A percentile compares a stretch with the other conserved stretches of the same genome.
These are phyloP conservation scores for Odontophorus gujanensis DNA, from an alignment of 2,113 vertebrate species.

Conservation along the genomic window DNA sequence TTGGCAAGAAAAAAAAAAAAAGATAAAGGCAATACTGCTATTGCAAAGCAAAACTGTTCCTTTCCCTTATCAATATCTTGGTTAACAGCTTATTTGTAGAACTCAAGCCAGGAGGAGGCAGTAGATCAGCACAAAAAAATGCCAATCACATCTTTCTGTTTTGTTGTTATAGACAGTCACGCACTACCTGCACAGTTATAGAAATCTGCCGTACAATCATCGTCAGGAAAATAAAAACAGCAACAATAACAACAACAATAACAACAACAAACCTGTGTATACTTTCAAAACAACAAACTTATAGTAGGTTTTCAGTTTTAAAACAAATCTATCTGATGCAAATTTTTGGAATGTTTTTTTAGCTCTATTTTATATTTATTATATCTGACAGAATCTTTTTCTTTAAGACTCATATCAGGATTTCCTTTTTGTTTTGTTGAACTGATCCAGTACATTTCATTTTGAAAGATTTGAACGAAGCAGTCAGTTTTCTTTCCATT, in stretches of 20 bases:
- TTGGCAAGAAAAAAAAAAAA: constrained; percentile 5
- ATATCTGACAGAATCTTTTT: not conserved
- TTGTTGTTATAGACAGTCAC: not conserved
- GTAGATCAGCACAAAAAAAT: constrained; percentile 48
- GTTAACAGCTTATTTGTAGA: constrained; percentile 13
- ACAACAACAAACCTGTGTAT: not conserved
- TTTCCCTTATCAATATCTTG: constrained; percentile 13
- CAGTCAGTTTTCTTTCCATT: not conserved
- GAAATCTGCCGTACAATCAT: not conserved
- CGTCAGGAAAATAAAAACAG: not conserved
- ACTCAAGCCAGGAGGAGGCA: constrained; percentile 7
- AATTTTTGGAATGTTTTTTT: not conserved
- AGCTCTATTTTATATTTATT: not conserved
- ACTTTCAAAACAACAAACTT: not conserved
- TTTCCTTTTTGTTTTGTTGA: not conserved
- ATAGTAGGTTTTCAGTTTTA: not conserved
- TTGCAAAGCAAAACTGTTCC: constrained; percentile 32
- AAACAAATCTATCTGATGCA: not conserved
- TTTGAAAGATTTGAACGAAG: not conserved
- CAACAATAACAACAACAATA: not conserved
- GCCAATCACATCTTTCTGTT: constrained; percentile 6
- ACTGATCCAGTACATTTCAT: not conserved
- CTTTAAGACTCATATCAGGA: not conserved
- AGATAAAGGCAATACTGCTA: constrained; percentile 32
- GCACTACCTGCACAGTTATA: not conserved